These are phyloP conservation scores for Centropus unirufus DNA, from an alignment of 2,113 vertebrate species.

Conservation along the genomic window DNA sequence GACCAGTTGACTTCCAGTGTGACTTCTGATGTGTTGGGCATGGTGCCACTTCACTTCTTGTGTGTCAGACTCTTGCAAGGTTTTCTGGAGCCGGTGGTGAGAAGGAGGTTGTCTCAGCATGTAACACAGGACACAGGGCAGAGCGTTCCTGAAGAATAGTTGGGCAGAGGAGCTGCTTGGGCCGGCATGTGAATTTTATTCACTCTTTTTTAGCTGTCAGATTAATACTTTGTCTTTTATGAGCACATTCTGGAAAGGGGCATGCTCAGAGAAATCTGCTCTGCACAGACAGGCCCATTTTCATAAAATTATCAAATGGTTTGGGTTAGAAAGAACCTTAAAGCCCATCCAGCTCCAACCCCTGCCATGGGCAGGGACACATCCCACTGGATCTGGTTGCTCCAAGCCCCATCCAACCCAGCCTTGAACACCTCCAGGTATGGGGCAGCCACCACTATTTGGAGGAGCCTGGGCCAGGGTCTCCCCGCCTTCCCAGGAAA, in stretches of 20 bases:
- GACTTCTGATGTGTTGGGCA: neutral
- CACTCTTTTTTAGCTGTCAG: neutral
- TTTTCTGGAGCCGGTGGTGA: neutral
- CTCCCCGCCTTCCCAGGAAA: too few relatives aligned
- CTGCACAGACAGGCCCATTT: neutral
- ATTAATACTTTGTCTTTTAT: neutral
- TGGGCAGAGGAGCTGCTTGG: neutral
- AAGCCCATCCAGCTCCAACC: too few relatives aligned
- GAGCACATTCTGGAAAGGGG: neutral
- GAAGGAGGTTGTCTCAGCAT: neutral
- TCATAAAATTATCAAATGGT: too few relatives aligned
- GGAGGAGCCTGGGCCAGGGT: too few relatives aligned
- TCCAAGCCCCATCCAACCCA: too few relatives aligned
- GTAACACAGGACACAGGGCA: neutral
- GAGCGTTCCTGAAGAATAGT: neutral
- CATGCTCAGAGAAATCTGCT: neutral
- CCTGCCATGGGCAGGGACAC: too few relatives aligned
- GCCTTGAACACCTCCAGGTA: too few relatives aligned
- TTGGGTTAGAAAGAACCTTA: too few relatives aligned
- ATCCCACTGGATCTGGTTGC: too few relatives aligned
- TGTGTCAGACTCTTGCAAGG: neutral
- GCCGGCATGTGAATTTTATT: neutral
- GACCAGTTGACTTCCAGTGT: accelerated
- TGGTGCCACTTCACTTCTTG: accelerated
- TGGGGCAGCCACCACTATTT: too few relatives aligned